Conservation (phyloP, 2,888 invertebrate species). For the Habroteleia sp. region DNA sequence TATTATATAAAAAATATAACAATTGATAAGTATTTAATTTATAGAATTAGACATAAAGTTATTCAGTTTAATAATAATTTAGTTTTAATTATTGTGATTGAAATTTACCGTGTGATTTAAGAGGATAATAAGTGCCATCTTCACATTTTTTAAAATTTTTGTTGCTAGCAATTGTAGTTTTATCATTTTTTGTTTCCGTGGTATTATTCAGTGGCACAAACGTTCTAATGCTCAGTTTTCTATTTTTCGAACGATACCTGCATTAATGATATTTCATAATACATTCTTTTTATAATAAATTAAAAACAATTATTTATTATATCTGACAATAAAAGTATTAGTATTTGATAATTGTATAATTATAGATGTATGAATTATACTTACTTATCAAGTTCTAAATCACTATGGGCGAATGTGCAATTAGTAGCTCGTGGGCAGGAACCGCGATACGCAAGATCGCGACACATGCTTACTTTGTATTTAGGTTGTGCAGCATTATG, state of each 20-base stretch:
- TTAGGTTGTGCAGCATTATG: slow-evolving; percentile 84
- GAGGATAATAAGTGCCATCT: slow-evolving; percentile 76
- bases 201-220: slow-evolving; percentile 69
- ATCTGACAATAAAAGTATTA: slow-evolving; percentile 5
- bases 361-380: slow-evolving; percentile 50
- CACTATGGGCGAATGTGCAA: slow-evolving; percentile 96
- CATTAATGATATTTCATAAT: slow-evolving; percentile 36
- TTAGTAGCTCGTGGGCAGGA: slow-evolving; percentile 92
- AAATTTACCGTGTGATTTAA: slow-evolving; percentile 72
- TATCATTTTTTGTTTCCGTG: slow-evolving; percentile 72
- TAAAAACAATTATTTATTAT: not conserved
- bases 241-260: slow-evolving; percentile 85
- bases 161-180: slow-evolving; percentile 71
- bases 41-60: too few relatives aligned
- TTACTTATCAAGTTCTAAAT: slow-evolving; percentile 93
- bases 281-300: slow-evolving; percentile 4
- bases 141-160: slow-evolving; percentile 78
- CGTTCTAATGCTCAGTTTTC: slow-evolving; percentile 82
- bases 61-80: too few relatives aligned
- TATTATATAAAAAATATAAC: slow-evolving; percentile 61
- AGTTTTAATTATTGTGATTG: too few relatives aligned
- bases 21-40: too few relatives aligned
- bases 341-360: too few relatives aligned
- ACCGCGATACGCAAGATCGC: slow-evolving; percentile 89
- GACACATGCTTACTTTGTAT: slow-evolving; percentile 95